These are phyloP conservation scores for Odontomyia ornata DNA, from an alignment of 2,888 invertebrate genomes.

Conservation along the genomic window DNA sequence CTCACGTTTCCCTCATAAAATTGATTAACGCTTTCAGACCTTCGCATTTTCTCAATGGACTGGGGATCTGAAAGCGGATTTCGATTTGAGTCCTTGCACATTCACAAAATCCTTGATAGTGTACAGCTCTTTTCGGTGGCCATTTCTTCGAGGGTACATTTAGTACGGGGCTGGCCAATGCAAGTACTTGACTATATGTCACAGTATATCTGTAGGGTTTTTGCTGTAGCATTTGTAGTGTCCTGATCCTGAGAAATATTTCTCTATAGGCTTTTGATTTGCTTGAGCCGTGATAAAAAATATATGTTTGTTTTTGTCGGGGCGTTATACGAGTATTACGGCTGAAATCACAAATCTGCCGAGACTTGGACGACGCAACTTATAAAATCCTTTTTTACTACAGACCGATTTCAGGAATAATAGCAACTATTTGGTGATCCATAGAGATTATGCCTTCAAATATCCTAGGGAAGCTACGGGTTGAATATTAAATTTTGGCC, in stretches of 20 bases:
- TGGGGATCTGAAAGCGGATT: conserved; percentile 22
- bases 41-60: not conserved
- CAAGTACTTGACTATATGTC: not conserved
- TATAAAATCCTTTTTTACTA: too few species aligned
- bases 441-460: too few species aligned
- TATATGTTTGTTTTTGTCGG: not conserved
- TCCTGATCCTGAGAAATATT: conserved; percentile 15
- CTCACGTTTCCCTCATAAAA: conserved; percentile 50
- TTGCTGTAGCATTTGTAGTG: not conserved
- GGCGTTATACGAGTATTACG: not conserved
- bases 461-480: too few species aligned
- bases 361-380: too few species aligned
- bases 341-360: too few species aligned
- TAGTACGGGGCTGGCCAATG: not conserved
- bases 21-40: conserved; percentile 48
- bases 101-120: conserved; percentile 24
- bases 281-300: not conserved
- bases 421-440: too few species aligned
- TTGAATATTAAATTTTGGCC: too few species aligned
- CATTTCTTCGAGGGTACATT: conserved; percentile 5
- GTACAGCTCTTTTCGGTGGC: conserved; percentile 3
- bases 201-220: not conserved
- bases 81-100: conserved; percentile 3
- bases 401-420: too few species aligned
- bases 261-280: conserved; percentile 27